Conservation (phyloP, 2,113 vertebrate species). For the Corythornis cristatus region DNA sequence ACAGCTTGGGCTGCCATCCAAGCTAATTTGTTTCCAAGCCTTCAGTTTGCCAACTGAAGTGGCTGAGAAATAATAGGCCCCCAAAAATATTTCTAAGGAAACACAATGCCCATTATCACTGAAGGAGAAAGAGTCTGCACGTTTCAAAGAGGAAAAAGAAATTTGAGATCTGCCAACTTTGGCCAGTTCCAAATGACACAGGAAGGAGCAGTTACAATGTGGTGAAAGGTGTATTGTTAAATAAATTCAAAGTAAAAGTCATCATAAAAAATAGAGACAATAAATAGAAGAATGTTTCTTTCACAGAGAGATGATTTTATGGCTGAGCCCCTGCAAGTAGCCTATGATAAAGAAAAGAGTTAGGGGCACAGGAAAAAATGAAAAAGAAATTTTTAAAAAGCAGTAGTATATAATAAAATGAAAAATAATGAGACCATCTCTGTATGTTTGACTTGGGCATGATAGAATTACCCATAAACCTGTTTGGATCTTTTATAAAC, state of each 20-base stretch:
- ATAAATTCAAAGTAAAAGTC: constrained; percentile 26
- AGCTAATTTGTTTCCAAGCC: constrained; percentile 70
- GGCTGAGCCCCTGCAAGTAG: neutral
- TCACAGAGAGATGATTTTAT: neutral
- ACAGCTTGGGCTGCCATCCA: constrained; percentile 70
- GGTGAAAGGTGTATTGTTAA: constrained; percentile 33
- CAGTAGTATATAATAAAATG: neutral
- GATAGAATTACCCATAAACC: neutral
- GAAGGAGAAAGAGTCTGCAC: constrained; percentile 55
- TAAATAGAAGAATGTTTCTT: neutral
- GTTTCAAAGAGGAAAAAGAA: constrained; percentile 67
- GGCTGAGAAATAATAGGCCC: constrained; percentile 70
- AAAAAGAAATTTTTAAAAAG: neutral
- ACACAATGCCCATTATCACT: constrained; percentile 63
- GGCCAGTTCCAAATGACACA: constrained; percentile 51
- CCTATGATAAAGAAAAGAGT: neutral
- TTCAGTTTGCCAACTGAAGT: constrained; percentile 71
- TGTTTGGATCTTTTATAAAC: neutral
- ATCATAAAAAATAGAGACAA: neutral
- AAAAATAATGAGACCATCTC: constrained; percentile 19
- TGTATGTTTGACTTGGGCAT: neutral
- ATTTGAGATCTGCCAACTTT: constrained; percentile 68
- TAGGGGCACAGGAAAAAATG: neutral
- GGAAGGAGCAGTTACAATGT: constrained; percentile 37
- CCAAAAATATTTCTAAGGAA: constrained; percentile 75